Evolutionary conservation across 1,140 invertebrate species (phyloP).

Genomic region (Papilio polyxenes): DNA sequence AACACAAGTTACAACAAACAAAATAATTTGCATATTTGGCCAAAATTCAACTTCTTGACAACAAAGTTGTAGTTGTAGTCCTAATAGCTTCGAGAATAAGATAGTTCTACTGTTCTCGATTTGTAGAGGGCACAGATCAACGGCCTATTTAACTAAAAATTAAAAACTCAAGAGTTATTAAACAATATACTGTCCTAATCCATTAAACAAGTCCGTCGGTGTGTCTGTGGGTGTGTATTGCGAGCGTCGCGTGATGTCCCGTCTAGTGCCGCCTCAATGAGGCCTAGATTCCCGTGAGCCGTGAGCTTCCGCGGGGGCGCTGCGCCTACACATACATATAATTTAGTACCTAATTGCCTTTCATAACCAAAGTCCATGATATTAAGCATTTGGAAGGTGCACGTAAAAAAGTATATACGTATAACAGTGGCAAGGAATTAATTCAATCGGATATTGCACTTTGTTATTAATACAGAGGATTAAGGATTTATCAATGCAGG

Average conservation of each 20-base stretch:
- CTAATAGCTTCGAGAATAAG: too few species aligned
- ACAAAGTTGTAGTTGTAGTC: too few species aligned
- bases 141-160: too few species aligned
- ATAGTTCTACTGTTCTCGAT: too few species aligned
- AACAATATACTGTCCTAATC: too few species aligned
- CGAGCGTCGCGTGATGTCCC: slow-evolving; percentile 4
- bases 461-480: background rate
- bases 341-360: background rate
- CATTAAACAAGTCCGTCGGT: background rate
- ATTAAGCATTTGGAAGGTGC: background rate
- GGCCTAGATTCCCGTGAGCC: slow-evolving; percentile 37
- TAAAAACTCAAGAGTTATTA: too few species aligned
- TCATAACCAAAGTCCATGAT: background rate
- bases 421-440: background rate
- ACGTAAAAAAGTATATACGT: too few species aligned
- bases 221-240: background rate
- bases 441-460: background rate
- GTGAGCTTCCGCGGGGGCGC: background rate
- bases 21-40: too few species aligned
- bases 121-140: too few species aligned
- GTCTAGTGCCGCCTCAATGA: slow-evolving; percentile 9
- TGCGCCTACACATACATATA: background rate
- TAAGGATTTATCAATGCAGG: background rate
- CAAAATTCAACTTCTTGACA: too few species aligned
- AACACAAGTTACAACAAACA: background rate